Conservation (phyloP, 1,140 invertebrate species). For the Aplysia californica region DNA sequence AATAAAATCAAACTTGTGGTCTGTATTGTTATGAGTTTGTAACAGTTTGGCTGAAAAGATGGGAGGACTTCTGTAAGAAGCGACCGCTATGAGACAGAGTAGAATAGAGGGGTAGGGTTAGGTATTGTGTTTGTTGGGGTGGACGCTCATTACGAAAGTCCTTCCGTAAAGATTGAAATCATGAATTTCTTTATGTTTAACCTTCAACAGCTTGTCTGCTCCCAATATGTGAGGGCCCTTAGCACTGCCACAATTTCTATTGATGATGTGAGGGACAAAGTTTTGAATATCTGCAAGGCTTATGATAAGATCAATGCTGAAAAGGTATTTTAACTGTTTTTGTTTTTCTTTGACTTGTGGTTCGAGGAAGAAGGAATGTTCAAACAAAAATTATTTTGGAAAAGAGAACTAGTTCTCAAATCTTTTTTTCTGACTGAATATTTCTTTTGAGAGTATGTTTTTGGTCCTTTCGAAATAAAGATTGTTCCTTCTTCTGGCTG, state of each 20-base stretch:
- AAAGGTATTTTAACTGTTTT: conserved; percentile 34
- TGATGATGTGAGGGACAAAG: conserved; percentile 38
- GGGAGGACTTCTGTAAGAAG: too few relatives aligned
- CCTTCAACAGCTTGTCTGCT: conserved; percentile 19
- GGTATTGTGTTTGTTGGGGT: background rate
- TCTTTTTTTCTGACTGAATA: background rate
- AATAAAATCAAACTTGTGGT: too few relatives aligned
- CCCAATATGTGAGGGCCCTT: conserved; percentile 4
- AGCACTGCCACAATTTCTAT: conserved; percentile 24
- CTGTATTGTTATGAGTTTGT: background rate
- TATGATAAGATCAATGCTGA: conserved; percentile 54
- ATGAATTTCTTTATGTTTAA: conserved; percentile 14
- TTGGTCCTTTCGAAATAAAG: too few relatives aligned
- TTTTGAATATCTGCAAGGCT: conserved; percentile 39
- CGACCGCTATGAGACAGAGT: background rate
- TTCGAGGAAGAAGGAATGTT: background rate
- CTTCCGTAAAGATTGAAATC: background rate
- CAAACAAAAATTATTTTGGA: background rate
- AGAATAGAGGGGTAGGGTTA: background rate
- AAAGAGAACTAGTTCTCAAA: background rate
- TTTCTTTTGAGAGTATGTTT: background rate
- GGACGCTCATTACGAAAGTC: background rate
- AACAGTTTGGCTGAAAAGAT: background rate
- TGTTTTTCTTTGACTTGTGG: background rate
- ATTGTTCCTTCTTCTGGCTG: too few relatives aligned